Evolutionary conservation across 2,113 vertebrate genomes (phyloP), one percentile per base, ranked within the genome.

Genomic region (Rutilus rutilus): DNA sequence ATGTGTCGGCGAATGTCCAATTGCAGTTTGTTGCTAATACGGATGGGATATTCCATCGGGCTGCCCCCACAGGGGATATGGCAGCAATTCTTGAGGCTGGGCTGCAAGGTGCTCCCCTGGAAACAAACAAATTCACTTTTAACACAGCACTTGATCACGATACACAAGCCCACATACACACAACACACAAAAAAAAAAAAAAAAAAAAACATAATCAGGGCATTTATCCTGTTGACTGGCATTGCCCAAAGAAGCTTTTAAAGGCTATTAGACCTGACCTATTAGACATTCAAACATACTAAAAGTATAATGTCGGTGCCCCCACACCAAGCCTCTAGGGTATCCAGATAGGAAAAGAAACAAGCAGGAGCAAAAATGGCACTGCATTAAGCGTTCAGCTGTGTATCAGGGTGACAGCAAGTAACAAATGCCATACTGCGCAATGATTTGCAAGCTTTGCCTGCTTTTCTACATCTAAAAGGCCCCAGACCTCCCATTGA

Each of bases 1-100:
- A 98, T 86, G 90, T 93, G 93, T 8, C 93, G 93, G 73, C 97
- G 97, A 91, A 98, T 96, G 92, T 99, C 97, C 90, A 97, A 77
- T 1, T 95, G 92, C 77, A 99, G 93, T 91, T 97, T 99, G 92
- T 98, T 98, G 93, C 84, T 92, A 91, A 99, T 95, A 88, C 96
- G 96, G 87, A 92, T 89, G 0, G 74, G 57, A 17, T 90, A 90
- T 88, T 89, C 92, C 52, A 97, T 85, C 59, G 96, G 97, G 42
- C 92, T 90, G 84, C 94, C 93, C 0, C 91, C 92, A 89, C 98
- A 99, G 6, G 94, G 89, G 86, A 92, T 82, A 86, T 97, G 96
- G 91, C 97, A 97, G 94, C 98, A 99, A 47, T 94, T 95, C 90
- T 93, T 83, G 89, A 99, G 93, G 85, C 97, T 96, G 88, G 95